Evolutionary conservation across 2,113 vertebrate species (phyloP), one percentile per base, ranked within the genome.

Genomic region (Hystrix brachyura): DNA sequence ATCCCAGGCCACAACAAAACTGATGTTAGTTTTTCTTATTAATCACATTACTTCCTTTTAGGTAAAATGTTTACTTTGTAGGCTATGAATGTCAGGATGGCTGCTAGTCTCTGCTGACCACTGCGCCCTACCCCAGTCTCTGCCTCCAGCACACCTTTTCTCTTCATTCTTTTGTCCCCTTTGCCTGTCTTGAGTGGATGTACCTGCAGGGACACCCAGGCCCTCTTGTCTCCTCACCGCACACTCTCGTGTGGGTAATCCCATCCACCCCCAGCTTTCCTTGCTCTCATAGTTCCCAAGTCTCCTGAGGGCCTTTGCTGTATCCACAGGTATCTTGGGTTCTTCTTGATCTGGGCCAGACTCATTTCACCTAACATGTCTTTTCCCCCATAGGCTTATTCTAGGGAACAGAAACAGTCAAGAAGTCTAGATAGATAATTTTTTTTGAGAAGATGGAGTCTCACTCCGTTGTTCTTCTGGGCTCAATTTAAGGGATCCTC

Each of bases 81-180:
- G 51, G 62, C n/a, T 1, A 1, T 19, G 19, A 65, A 38, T 0
- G 1, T 43, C 46, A 19, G 0, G 83, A 7, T 23, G 17, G 34
- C 55, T 1, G 3, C 65, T 55, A 34, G 29, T 32, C 57, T 43
- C 87, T 48, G 65, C 46, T 51, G 48, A 62, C 48, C 60, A 38
- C 1, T 0, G 5, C 13, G 34, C 0, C 23, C 17, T 5, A 74
- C 4, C 19, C 15, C 5, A 12, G 10, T 0, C 3, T 43, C 34
- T 80, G 53, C 72, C 57, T 87, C 60, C 3, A 4, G 34, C 51
- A 62, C 65, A 43, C 15, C 12, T 25, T 3, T 34, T 34, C 25
- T 69, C 67, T 19, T 85, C 15, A 0, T 18, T 32, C 43, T 48
- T 34, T 12, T 2, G 71, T 25, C 11, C 25, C 5, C 43, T 17